Evolutionary conservation across 2,113 vertebrate genomes (phyloP), one percentile per base, ranked within the genome.

Genomic region (Cettia cetti): DNA sequence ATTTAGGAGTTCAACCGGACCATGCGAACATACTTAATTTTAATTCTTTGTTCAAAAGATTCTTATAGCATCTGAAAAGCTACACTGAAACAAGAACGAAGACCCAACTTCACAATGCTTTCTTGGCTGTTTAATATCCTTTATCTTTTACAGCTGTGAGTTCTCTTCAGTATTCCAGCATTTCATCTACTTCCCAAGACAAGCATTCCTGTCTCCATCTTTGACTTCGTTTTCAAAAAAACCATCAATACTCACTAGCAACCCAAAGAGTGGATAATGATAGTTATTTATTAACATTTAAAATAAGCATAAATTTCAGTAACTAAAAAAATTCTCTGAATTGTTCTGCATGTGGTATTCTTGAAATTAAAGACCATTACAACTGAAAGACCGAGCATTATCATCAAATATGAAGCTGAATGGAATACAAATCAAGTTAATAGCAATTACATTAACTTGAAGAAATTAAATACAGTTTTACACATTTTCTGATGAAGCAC

Each of bases 201-300:
- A 86, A 75, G 56, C 42, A 56, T 28, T 75, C 56, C 64, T 54
- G 9, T 18, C 40, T 85, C 54, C 24, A 72, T 5, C n/a, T 82
- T 52, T 61, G 26, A 64, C 17, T 76, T 79, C 22, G 24, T 56
- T 85, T 87, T 45, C 17, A 3, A 65, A 68, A 63, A 84, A 79
- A 27, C 16, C 40, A 82, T 82, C 54, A 74, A 52, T 77, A 94
- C 39, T 93, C 94, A 90, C 68, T 61, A 94, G 68, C 53, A 94
- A 92, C 47, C 75, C 75, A 83, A 49, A 63, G 60, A 87, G 60
- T 54, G 86, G 79, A 74, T 52, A 91, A 70, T 3, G 5, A 85
- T 23, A 95, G n/a, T 60, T 91, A 96, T 96, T 97, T 97, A 97
- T 95, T 96, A 94, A 94, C 76, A 93, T 78, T 96, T 89, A 71